These are phyloP conservation scores for Atherinosoma microstoma DNA, from an alignment of 2,797 vertebrate species.

Conservation along the genomic window DNA sequence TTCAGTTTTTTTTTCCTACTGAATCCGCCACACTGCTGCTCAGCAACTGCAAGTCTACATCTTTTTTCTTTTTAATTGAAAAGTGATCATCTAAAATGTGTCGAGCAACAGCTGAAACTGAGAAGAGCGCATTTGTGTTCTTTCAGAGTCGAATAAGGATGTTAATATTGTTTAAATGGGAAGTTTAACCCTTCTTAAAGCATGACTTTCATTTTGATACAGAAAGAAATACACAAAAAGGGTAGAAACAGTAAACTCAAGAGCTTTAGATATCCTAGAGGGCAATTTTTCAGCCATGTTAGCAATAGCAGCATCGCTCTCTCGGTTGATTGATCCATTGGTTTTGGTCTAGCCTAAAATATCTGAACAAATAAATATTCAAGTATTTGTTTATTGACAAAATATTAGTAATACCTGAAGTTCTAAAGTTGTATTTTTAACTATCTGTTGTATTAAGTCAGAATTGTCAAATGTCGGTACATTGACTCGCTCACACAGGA, in stretches of 20 bases:
- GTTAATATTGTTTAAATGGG: neutral
- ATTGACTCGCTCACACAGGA: too few relatives aligned
- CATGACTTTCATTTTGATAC: too few relatives aligned
- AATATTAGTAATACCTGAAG: too few relatives aligned
- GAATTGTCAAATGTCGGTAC: too few relatives aligned
- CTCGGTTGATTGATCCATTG: too few relatives aligned
- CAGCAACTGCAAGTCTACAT: neutral
- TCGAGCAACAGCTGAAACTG: neutral
- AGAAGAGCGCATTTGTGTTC: neutral
- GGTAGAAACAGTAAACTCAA: neutral
- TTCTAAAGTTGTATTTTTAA: too few relatives aligned
- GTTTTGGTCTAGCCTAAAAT: too few relatives aligned
- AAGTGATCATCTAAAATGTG: neutral
- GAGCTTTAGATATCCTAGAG: neutral
- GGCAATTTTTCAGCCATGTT: neutral
- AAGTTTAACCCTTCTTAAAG: neutral
- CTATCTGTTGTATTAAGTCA: too few relatives aligned
- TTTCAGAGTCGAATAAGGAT: neutral
- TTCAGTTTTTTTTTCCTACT: neutral
- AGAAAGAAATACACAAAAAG: neutral
- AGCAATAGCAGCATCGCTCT: neutral
- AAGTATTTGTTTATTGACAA: too few relatives aligned
- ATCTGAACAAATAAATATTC: too few relatives aligned
- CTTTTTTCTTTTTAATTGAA: neutral
- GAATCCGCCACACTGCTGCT: conserved; percentile 1